These are phyloP conservation scores for Epicampocera succincta DNA, from an alignment of 2,888 invertebrate genomes.

Conservation along the genomic window DNA sequence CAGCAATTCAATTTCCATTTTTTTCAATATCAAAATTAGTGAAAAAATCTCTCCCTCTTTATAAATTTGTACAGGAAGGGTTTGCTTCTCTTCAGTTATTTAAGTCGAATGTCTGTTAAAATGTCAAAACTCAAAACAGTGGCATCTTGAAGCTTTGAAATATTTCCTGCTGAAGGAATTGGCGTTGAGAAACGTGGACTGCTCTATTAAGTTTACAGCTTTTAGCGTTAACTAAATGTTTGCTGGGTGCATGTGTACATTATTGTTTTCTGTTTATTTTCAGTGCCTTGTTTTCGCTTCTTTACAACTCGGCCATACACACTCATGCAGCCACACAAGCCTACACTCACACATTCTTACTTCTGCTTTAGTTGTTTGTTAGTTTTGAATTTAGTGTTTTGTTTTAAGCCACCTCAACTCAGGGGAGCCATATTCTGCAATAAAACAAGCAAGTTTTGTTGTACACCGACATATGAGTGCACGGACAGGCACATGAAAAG, in stretches of 20 bases:
- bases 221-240: not conserved
- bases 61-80: too few relatives aligned
- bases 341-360: not conserved
- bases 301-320: conserved; percentile 31
- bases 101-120: too few relatives aligned
- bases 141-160: too few relatives aligned
- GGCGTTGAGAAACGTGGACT: too few relatives aligned
- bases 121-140: too few relatives aligned
- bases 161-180: too few relatives aligned
- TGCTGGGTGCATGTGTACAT: not conserved
- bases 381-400: conserved; percentile 35
- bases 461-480: not conserved
- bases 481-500: not conserved
- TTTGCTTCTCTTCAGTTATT: too few relatives aligned
- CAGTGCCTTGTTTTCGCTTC: conserved; percentile 57
- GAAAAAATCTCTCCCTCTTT: too few relatives aligned
- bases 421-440: conserved; percentile 48
- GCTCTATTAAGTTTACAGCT: too few relatives aligned
- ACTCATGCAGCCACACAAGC: not conserved
- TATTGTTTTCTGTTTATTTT: conserved; percentile 55
- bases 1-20: too few relatives aligned
- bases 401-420: conserved; percentile 41
- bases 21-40: too few relatives aligned
- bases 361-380: conserved; percentile 18
- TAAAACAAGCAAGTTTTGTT: conserved; percentile 29